Evolutionary conservation across 2,797 vertebrate genomes (phyloP), one percentile per base, ranked within the genome.

Genomic region (Cirrhinus molitorella): DNA sequence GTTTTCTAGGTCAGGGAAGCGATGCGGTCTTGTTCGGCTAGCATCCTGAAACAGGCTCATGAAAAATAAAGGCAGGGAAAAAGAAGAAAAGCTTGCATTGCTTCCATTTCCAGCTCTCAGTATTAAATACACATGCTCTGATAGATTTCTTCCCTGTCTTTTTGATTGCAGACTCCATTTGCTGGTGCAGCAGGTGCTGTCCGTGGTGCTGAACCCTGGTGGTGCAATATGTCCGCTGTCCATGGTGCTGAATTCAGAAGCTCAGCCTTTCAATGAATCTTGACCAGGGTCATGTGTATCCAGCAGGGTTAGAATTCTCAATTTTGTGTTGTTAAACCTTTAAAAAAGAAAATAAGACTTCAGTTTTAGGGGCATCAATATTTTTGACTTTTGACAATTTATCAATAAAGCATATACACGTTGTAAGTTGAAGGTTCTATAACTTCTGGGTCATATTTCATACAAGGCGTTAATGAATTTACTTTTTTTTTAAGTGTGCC

Each of bases 1-100:
- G 61, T 76, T 70, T 85, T 49, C 73, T 51, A 77, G 73, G 73
- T 76, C 72, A 81, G 63, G n/a, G 66, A 57, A 51, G 45, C 65
- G 55, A 71, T 77, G 68, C 37, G 67, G 66, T 73, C 34, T 73
- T 81, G 55, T 51, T 73, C 80, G 51, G 45, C 43, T n/a, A 16
- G 25, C 21, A 75, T 75, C 55, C 23, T 51, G 68, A 61, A 72
- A 59, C 68, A 77, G 51, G 37, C 40, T 83, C 63, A 80, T 53
- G 49, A 66, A 80, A 80, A 70, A 77, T 59, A 45, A 78, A 79
- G 28, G 19, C 19, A 79, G 67, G 23, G 40, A 4, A 45, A 66
- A 61, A 34, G 17, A 47, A 34, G n/a, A 55, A 28, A 71, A 17
- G 25, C 17, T 57, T 49, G 25, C 37, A 25, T 37, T 49, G 57